Conservation (phyloP, 2,113 vertebrate genomes). For the Ailuropoda melanoleuca region DNA sequence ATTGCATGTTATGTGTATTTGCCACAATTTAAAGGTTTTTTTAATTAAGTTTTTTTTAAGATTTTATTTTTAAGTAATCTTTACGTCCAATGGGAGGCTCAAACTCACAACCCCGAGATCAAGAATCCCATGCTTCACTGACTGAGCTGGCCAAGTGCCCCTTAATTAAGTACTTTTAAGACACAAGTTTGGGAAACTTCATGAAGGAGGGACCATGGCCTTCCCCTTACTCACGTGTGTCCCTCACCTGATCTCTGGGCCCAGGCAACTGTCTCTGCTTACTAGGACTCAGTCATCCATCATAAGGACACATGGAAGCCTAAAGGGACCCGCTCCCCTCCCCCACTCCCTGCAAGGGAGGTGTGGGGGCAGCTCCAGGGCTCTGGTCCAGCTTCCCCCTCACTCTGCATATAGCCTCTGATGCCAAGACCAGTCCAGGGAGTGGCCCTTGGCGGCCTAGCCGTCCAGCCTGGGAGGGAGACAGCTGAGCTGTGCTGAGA, state of each 20-base stretch:
- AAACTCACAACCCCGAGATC: neutral
- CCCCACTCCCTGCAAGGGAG: neutral
- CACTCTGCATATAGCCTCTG: neutral
- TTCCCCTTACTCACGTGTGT: too few relatives aligned
- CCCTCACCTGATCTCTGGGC: neutral
- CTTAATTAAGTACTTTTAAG: neutral
- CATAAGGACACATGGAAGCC: neutral
- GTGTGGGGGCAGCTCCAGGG: neutral
- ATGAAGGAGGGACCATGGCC: neutral
- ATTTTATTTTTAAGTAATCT: neutral
- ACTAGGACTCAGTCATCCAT: neutral
- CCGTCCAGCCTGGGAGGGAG: neutral
- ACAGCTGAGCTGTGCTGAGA: neutral
- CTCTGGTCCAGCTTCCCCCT: neutral
- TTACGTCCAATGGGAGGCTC: neutral
- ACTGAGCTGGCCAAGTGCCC: neutral
- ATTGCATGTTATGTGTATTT: neutral
- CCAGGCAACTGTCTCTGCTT: neutral
- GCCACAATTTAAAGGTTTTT: neutral
- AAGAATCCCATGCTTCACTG: neutral
- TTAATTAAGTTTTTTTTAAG: neutral
- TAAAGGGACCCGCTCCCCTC: too few relatives aligned
- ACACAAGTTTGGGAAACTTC: neutral
- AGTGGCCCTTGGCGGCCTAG: neutral
- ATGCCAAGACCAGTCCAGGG: neutral